Conservation (phyloP, 2,113 vertebrate genomes). For the Coptodon rendalli region DNA sequence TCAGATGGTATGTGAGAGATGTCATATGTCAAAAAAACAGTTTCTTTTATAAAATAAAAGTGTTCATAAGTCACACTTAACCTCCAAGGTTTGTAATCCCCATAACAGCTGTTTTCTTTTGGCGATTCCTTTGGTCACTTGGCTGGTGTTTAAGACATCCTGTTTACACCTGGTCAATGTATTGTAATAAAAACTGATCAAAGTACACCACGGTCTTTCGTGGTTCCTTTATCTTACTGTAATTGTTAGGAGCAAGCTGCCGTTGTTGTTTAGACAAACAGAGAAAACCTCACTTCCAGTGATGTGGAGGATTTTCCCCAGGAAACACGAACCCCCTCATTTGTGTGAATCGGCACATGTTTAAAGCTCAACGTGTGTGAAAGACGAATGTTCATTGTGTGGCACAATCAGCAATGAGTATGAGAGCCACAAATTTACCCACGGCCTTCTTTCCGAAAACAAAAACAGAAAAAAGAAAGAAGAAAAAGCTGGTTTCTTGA, state of each 20-base stretch:
- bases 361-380: background rate
- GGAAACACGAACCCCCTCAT: slow-evolving; percentile 9
- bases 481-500: background rate
- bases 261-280: slow-evolving; percentile 13
- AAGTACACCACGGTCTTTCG: background rate
- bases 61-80: background rate
- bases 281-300: slow-evolving; percentile 2
- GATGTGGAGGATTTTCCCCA: slow-evolving; percentile 24
- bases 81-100: background rate
- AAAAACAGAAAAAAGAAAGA: background rate
- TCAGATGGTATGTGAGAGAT: background rate
- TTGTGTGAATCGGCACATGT: background rate
- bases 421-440: background rate
- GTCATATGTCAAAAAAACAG: background rate
- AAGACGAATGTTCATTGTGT: background rate
- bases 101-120: background rate
- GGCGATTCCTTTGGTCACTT: background rate
- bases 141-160: background rate
- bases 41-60: background rate
- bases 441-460: fast-evolving
- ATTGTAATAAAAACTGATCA: slow-evolving; percentile 10
- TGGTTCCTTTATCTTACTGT: slow-evolving; percentile 1
- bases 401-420: background rate
- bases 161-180: background rate
- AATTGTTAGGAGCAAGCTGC: slow-evolving; percentile 4